Evolutionary conservation across 2,888 invertebrate species (phyloP).

Genomic region (Drosophila neonasuta): DNA sequence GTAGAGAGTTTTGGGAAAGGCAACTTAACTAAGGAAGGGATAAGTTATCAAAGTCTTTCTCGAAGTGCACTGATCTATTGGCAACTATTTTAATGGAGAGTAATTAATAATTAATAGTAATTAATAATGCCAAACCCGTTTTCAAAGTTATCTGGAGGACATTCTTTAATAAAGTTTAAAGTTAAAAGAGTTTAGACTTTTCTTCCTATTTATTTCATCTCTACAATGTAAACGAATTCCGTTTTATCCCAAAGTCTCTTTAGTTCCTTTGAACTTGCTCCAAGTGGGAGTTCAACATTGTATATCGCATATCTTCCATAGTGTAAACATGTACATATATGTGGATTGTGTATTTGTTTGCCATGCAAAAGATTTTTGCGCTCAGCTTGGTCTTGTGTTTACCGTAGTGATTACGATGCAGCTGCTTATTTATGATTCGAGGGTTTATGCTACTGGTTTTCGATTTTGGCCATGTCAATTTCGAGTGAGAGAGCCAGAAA

Average conservation of each 20-base stretch:
- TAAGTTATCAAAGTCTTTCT: not conserved
- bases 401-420: conserved; percentile 46
- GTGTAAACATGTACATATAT: conserved; percentile 11
- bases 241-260: not conserved
- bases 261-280: not conserved
- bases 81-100: too few relatives aligned
- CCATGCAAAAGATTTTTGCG: conserved; percentile 34
- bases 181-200: too few relatives aligned
- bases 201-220: not conserved
- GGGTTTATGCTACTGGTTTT: conserved; percentile 64
- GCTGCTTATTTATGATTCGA: conserved; percentile 49
- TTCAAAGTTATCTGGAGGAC: too few relatives aligned
- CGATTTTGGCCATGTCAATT: conserved; percentile 52
- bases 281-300: not conserved
- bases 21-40: too few relatives aligned
- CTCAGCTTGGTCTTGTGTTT: conserved; percentile 36
- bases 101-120: too few relatives aligned
- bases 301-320: conserved; percentile 4
- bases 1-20: not conserved
- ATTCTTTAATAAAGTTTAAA: too few relatives aligned
- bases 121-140: too few relatives aligned
- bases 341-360: conserved; percentile 11
- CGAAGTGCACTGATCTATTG: too few relatives aligned
- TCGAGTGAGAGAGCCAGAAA: conserved; percentile 17
- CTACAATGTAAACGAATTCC: not conserved